Percentiles rank a stretch among this genome's conserved stretches.
Evolutionary conservation across 2,888 invertebrate genomes (phyloP).

Genomic region (Phoenoteleia sp.): DNA sequence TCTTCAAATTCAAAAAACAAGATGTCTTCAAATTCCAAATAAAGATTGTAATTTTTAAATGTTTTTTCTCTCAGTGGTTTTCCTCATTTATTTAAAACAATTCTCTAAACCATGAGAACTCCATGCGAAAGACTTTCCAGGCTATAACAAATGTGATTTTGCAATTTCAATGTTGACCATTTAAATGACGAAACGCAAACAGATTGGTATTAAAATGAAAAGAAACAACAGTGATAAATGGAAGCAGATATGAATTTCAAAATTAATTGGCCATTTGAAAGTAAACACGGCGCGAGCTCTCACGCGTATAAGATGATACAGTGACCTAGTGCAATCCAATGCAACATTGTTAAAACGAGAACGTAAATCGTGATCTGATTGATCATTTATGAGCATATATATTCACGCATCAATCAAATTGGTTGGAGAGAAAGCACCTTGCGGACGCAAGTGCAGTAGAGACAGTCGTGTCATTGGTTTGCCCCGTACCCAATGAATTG

Average conservation of each 20-base stretch:
- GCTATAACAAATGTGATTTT: slow-evolving; percentile 7
- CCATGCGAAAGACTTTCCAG: slow-evolving; percentile 41
- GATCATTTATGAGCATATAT: slow-evolving; percentile 36
- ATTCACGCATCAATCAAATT: slow-evolving; percentile 63
- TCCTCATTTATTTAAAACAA: no score
- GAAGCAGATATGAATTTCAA: slow-evolving; percentile 13
- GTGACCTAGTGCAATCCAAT: slow-evolving; percentile 43
- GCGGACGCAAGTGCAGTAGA: not conserved
- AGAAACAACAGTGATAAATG: slow-evolving; percentile 26
- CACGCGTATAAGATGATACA: slow-evolving; percentile 55
- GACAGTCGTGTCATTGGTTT: slow-evolving; percentile 37
- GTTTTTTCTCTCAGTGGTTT: no score
- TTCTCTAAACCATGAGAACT: no score
- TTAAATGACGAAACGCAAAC: not conserved
- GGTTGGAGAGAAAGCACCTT: slow-evolving; percentile 53
- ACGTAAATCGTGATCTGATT: slow-evolving; percentile 38
- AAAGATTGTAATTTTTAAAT: no score
- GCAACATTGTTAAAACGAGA: slow-evolving; percentile 41
- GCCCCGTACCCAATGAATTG: slow-evolving; percentile 25
- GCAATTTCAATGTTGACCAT: not conserved
- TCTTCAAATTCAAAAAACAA: no score
- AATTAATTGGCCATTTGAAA: slow-evolving; percentile 41
- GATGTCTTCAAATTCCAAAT: no score
- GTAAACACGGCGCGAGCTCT: slow-evolving; percentile 17
- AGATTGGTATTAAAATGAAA: slow-evolving; percentile 12